Evolutionary conservation across 2,797 vertebrate species (phyloP).

Genomic region (Eospalax fontanierii): DNA sequence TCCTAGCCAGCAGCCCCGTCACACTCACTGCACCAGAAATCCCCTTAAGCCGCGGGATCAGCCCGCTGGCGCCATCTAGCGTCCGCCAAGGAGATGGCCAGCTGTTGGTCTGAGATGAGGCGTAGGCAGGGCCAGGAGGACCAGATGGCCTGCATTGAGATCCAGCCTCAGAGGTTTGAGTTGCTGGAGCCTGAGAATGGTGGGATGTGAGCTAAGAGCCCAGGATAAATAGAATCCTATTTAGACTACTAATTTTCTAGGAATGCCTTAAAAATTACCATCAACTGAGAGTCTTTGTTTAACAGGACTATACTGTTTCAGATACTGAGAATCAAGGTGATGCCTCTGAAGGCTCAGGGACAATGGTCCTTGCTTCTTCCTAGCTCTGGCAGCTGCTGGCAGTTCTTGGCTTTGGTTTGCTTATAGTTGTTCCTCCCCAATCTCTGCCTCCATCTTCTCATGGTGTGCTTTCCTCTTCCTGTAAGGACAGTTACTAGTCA

Average conservation of each 20-base stretch:
- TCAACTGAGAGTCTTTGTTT: background rate
- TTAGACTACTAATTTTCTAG: background rate
- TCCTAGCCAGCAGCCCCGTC: background rate
- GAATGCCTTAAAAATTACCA: background rate
- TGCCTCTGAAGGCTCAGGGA: background rate
- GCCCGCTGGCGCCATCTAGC: slow-evolving; percentile 69
- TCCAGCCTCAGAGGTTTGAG: background rate
- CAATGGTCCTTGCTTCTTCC: background rate
- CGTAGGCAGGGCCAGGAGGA: accelerated
- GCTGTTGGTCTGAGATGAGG: background rate
- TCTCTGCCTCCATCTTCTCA: background rate
- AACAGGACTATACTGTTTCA: background rate
- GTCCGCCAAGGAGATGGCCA: background rate
- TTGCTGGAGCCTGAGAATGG: background rate
- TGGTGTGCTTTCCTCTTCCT: background rate
- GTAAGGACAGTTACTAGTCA: background rate
- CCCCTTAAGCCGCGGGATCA: background rate
- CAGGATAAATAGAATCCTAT: background rate
- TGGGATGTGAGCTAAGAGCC: background rate
- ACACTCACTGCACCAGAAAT: no score
- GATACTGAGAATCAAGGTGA: background rate
- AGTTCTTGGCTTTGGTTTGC: accelerated
- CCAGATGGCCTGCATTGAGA: background rate
- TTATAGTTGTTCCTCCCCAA: background rate
- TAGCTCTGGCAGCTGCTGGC: background rate